phyloP scores from a whole-genome alignment of 2,113 vertebrate species.

The Fregata magnificens region DNA sequence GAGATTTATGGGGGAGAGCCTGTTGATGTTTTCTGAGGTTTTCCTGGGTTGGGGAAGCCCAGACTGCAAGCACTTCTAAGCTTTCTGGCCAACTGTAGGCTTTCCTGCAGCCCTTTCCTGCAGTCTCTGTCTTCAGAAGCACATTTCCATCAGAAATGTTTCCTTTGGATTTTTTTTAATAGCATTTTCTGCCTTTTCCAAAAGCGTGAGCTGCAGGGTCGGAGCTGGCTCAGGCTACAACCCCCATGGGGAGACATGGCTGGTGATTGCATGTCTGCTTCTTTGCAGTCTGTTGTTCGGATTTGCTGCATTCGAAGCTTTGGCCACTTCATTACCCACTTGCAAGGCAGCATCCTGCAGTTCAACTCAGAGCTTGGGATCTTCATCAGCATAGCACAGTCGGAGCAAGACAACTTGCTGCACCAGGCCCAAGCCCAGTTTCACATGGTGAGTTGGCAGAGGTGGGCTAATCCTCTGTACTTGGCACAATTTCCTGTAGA shows the following conservation, averaged over 20 bases:
- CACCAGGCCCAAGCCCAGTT: conserved; percentile 97
- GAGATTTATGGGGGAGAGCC: neutral
- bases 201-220: fast-evolving
- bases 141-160: neutral
- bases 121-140: neutral
- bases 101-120: neutral
- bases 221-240: neutral
- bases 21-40: neutral
- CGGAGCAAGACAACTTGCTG: conserved; percentile 85
- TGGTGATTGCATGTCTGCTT: neutral
- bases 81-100: neutral
- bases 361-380: conserved; percentile 93
- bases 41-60: neutral
- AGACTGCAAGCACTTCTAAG: too few species aligned
- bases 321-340: conserved; percentile 89
- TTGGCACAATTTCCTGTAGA: neutral
- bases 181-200: neutral
- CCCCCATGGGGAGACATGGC: fast-evolving
- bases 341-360: conserved; percentile 94
- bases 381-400: conserved; percentile 91
- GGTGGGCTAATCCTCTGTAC: neutral
- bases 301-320: conserved; percentile 95
- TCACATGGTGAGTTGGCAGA: conserved; percentile 87
- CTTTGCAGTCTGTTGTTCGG: conserved; percentile 83
- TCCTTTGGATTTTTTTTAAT: neutral